Base-by-base conservation (phyloP, 2,113 vertebrate genomes). In the Chitala chitala region DNA sequence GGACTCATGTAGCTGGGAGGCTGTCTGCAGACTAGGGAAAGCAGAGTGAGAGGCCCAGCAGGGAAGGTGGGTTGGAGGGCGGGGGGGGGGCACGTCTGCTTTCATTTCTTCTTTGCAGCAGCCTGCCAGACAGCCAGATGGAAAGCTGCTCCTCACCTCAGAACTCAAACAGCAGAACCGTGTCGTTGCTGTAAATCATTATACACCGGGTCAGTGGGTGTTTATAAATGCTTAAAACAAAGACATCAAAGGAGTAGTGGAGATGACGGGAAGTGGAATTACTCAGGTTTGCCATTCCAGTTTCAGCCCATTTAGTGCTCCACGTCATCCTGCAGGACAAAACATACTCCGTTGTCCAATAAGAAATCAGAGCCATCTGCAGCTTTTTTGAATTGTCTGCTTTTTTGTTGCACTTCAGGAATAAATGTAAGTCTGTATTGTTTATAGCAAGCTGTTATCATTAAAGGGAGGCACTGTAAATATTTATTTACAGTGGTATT, bases 221-320 rank as follows among this genome's bases (percentile, higher is more conserved):
- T 22, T 53, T 51, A 36, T 22, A 36, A 20, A 51, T 2, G 50
- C 33, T 38, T 56, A 20, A 42, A 42, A 33, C 20, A 55, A 66
- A 66, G 36, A 24, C 38, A n/a, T 46, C 10, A 12, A 48, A 46
- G 22, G 40, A 48, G 7, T 46, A 15, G 10, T 13, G 40, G 63
- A 22, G 17, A 42, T 24, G 20, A 33, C 10, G 38, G 36, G 40
- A 42, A 65, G 63, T 42, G 63, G 38, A 65, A 65, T 10, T 44
- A 22, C 42, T n/a, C 4, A 17, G 46, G 12, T 68, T 29, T 48
- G 3, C 22, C 24, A 24, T 68, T 68, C 38, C 22, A 10, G 22
- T 46, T 48, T 26, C 64, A 46, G 15, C 38, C 12, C 42, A 68
- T 68, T 68, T 68, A 55, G 4, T 68, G 44, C n/a, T 68, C 64